phyloP scores from a whole-genome alignment of 2,797 vertebrate species.

The Chloroceryle inda region DNA sequence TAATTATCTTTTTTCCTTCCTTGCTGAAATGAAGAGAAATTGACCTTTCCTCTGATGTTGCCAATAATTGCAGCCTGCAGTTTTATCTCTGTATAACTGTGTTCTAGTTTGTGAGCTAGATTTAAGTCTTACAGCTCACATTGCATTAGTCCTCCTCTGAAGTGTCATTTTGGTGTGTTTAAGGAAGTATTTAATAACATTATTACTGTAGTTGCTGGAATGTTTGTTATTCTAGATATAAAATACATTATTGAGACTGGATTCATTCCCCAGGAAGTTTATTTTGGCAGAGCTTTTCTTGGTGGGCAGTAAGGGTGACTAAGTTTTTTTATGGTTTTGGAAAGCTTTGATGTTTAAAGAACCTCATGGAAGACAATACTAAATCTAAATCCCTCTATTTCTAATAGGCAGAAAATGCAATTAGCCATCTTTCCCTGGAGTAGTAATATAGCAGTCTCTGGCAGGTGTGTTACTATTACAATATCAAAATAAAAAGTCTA shows the following conservation, averaged over 20 bases:
- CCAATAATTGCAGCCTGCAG: neutral
- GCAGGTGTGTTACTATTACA: constrained; percentile 57
- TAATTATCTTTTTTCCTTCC: neutral
- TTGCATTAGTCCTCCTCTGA: neutral
- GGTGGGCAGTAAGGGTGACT: neutral
- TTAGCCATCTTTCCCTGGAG: constrained; percentile 51
- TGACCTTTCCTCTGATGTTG: neutral
- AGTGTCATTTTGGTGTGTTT: neutral
- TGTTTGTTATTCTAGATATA: neutral
- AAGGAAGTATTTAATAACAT: neutral
- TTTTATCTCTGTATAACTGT: neutral
- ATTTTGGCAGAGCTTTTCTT: neutral
- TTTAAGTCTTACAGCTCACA: neutral
- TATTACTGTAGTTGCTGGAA: neutral
- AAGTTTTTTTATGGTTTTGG: neutral
- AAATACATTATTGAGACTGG: neutral
- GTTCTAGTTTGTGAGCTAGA: neutral
- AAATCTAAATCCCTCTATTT: constrained; percentile 30
- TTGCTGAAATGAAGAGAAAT: neutral
- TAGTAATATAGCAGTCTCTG: constrained; percentile 9
- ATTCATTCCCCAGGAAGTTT: neutral
- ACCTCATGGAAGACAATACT: neutral
- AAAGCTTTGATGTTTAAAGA: constrained; percentile 50
- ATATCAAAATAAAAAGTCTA: constrained; percentile 60
- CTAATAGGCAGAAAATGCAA: constrained; percentile 48